These are phyloP conservation scores for Hemichromis elongatus DNA, from an alignment of 2,113 vertebrate genomes.

Conservation along the genomic window DNA sequence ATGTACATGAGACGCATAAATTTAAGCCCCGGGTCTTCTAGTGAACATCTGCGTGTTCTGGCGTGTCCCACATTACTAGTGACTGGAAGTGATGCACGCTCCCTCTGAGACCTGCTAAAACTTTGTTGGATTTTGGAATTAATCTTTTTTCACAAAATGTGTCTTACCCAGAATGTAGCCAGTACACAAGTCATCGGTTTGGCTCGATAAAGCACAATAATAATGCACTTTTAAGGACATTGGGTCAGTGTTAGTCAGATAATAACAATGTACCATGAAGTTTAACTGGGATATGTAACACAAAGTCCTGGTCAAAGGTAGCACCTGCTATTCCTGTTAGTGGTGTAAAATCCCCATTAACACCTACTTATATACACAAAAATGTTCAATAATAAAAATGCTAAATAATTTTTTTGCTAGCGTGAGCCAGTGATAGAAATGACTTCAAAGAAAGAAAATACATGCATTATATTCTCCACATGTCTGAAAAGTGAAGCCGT, in stretches of 20 bases:
- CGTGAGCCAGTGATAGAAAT: neutral
- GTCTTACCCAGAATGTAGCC: constrained; percentile 1
- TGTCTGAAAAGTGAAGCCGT: neutral
- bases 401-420: neutral
- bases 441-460: neutral
- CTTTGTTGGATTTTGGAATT: constrained; percentile 1
- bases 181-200: neutral
- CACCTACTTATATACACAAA: neutral
- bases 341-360: neutral
- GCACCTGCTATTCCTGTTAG: constrained; percentile 16
- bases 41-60: constrained; percentile 48
- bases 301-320: neutral
- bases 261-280: neutral
- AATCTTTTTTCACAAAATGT: constrained; percentile 27
- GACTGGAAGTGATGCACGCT: constrained; percentile 58
- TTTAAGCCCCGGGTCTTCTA: neutral
- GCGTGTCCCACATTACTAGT: constrained; percentile 15
- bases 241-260: neutral
- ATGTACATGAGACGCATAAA: neutral
- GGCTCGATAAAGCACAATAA: neutral
- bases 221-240: neutral
- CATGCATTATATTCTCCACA: neutral
- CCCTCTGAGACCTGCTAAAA: constrained; percentile 1
- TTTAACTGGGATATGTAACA: neutral
- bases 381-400: neutral